Evolutionary conservation across 2,797 vertebrate species (phyloP).

Genomic region (Lepidocolaptes lacrymiger): DNA sequence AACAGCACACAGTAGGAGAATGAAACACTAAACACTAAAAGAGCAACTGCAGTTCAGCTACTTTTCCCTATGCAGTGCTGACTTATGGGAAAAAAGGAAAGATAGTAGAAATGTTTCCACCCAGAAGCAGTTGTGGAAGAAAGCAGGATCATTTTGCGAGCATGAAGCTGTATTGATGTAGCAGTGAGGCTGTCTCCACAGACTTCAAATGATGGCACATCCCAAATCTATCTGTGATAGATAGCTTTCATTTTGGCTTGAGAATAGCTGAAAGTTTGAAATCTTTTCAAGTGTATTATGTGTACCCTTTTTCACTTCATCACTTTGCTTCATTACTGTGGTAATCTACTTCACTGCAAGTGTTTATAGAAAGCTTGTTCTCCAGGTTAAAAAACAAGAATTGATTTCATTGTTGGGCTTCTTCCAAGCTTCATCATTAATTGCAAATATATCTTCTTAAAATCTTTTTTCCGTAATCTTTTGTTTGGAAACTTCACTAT

Average conservation of each 20-base stretch:
- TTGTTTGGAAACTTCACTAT: slow-evolving; percentile 25
- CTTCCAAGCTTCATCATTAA: slow-evolving; percentile 29
- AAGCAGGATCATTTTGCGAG: background rate
- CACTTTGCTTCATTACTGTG: slow-evolving; percentile 19
- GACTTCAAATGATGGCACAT: background rate
- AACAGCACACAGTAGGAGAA: background rate
- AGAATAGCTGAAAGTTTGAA: slow-evolving; percentile 29
- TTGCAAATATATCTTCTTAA: slow-evolving; percentile 52
- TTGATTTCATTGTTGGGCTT: slow-evolving; percentile 35
- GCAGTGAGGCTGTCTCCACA: background rate
- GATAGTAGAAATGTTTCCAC: background rate
- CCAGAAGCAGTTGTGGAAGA: background rate
- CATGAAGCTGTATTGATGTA: background rate
- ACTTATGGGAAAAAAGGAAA: background rate
- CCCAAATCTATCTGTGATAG: background rate
- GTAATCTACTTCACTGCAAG: slow-evolving; percentile 22
- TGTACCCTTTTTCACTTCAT: slow-evolving; percentile 40
- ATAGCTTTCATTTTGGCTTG: background rate
- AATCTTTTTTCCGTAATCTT: slow-evolving; percentile 42
- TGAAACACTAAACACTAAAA: background rate
- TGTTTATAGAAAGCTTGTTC: slow-evolving; percentile 50
- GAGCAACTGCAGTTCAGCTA: background rate
- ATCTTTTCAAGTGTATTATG: slow-evolving; percentile 6
- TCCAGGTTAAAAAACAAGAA: slow-evolving; percentile 58
- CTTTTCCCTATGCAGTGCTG: background rate